A percentile compares a stretch with the other conserved stretches of the same genome.
Evolutionary conservation across 2,113 vertebrate genomes (phyloP).

Genomic region (Rhodinocichla rosea): DNA sequence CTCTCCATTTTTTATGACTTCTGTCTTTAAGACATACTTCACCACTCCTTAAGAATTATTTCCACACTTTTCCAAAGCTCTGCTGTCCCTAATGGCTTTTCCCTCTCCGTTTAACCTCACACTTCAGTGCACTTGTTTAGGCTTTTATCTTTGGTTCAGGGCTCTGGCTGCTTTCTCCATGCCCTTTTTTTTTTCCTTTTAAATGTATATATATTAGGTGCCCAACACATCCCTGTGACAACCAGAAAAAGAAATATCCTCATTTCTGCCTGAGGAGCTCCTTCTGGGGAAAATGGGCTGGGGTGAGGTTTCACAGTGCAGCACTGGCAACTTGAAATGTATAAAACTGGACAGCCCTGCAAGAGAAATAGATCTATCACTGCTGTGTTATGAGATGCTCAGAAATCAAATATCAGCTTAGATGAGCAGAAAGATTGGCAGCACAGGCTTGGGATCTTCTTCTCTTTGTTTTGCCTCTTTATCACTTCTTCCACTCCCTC

Average conservation of each 20-base stretch:
- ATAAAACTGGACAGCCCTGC: slow-evolving; percentile 1
- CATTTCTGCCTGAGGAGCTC: not conserved
- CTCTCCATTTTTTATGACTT: not conserved
- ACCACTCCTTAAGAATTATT: not conserved
- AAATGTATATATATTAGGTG: not conserved
- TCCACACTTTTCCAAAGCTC: not conserved
- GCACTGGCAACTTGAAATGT: not conserved
- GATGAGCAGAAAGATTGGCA: not conserved
- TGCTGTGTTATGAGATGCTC: not conserved
- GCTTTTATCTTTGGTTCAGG: slow-evolving; percentile 7
- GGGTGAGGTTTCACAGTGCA: not conserved
- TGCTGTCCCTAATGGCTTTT: slow-evolving; percentile 27
- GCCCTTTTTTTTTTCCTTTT: not conserved
- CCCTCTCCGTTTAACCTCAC: slow-evolving; percentile 16
- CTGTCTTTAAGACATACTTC: not conserved
- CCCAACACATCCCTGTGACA: not conserved
- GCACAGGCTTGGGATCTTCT: not conserved
- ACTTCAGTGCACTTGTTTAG: slow-evolving; percentile 35
- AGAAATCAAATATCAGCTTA: not conserved
- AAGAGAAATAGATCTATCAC: not conserved
- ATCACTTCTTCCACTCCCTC: not conserved
- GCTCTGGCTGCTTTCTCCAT: not conserved
- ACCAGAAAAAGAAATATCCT: not conserved
- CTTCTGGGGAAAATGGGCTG: not conserved
- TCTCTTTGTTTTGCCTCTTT: not conserved